These are phyloP conservation scores for Brachynemurus nebulosus DNA, from an alignment of 2,888 invertebrate genomes.

Conservation along the genomic window DNA sequence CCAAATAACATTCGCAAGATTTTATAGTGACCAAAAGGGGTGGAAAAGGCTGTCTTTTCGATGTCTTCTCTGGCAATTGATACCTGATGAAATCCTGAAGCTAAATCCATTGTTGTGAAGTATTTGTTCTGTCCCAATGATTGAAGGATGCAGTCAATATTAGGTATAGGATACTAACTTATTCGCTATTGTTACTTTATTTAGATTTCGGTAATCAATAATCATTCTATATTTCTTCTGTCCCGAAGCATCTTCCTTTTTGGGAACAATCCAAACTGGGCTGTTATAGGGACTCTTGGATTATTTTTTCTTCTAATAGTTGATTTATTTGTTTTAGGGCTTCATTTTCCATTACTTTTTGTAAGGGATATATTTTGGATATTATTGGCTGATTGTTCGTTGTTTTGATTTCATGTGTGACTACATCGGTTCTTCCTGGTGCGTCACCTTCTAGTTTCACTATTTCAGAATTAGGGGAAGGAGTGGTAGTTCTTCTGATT, in stretches of 20 bases:
- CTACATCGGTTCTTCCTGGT: background rate
- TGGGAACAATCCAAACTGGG: background rate
- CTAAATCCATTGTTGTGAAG: background rate
- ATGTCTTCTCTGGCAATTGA: conserved; percentile 5
- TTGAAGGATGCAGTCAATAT: background rate
- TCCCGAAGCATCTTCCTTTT: background rate
- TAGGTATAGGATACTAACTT: background rate
- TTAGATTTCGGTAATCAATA: background rate
- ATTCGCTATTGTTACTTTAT: background rate
- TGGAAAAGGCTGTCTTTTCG: conserved; percentile 14
- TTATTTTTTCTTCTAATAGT: background rate
- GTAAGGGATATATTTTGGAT: background rate
- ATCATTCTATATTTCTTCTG: background rate
- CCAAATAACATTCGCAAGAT: conserved; percentile 22
- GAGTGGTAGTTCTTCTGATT: background rate
- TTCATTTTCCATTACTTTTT: background rate
- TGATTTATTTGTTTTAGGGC: background rate
- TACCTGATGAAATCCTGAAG: background rate
- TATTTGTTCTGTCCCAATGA: background rate
- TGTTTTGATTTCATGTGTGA: conserved; percentile 1
- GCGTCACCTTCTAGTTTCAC: background rate
- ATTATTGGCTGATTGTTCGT: background rate
- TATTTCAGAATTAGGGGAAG: too few relatives aligned
- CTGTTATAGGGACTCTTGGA: background rate
- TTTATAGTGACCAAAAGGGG: conserved; percentile 14